Evolutionary conservation across 2,113 vertebrate species (phyloP), one percentile per base, ranked within the genome.

Genomic region (Pseudorasbora parva): DNA sequence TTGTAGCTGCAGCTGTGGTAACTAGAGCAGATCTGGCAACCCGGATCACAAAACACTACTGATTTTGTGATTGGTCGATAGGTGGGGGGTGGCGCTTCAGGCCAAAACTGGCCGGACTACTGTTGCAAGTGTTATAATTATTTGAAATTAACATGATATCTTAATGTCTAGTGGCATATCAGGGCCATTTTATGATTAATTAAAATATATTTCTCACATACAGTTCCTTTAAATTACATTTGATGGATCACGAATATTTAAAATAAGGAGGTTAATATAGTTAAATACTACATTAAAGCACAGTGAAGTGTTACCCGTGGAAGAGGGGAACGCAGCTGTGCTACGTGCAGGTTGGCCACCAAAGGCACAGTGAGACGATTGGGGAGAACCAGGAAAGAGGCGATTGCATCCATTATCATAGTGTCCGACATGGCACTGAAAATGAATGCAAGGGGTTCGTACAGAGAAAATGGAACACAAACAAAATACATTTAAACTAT

Each of bases 351-450:
- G 89, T 98, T 88, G 62, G 95, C 92, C 89, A 97, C 94, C 82
- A 98, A 93, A 25, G 97, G 97, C 7, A 98, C 88, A 87, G 97
- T 92, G 59, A 98, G 93, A 27, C 97, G 97, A 86, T 98, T 98
- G 90, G 97, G 97, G 59, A 98, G 93, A 79, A 98, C 97, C 77
- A 98, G 94, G 92, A 95, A 94, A 83, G 96, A 95, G 85, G 97
- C 94, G 78, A 98, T 98, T 87, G 96, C 92, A 90, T 98, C 97
- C 97, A 98, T 98, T 93, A 98, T 96, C 96, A 97, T 94, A 64
- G 95, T 95, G 92, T 98, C 97, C 76, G 97, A 97, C 81, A 97
- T 93, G 27, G 94, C 94, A 93, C 97, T 98, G 93, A 33, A 91
- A 91, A 88, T 78, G 69, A 88, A 86, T 90, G 91, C 90, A 87